Evolutionary conservation across 2,797 vertebrate species (phyloP).

Genomic region (Gymnopithys bicolor): DNA sequence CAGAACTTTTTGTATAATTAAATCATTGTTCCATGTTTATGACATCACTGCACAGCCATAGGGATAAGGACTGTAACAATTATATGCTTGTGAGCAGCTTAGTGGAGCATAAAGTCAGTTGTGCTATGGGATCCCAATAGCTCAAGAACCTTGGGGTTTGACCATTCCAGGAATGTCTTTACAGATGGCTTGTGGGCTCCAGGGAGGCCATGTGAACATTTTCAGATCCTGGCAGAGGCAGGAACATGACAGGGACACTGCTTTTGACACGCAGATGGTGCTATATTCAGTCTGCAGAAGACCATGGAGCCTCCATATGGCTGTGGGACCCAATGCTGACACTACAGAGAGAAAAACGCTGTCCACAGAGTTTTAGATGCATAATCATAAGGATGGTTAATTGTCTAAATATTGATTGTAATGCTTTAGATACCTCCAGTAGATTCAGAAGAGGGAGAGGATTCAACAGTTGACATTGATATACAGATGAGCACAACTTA

Average conservation of each 20-base stretch:
- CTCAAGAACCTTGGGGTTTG: neutral
- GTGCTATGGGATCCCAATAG: neutral
- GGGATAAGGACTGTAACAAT: neutral
- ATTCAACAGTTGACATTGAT: neutral
- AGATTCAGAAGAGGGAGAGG: neutral
- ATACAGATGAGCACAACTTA: neutral
- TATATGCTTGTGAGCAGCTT: neutral
- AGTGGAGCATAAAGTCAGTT: neutral
- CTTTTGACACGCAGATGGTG: neutral
- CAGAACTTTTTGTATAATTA: neutral
- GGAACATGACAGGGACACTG: neutral
- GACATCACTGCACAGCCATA: neutral
- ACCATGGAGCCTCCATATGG: neutral
- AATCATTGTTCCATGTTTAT: neutral
- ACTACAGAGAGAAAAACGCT: neutral
- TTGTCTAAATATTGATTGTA: neutral
- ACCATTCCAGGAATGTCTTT: neutral
- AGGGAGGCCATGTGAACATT: neutral
- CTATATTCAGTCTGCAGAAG: neutral
- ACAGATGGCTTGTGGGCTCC: slow-evolving; percentile 6
- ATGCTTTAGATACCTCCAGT: neutral
- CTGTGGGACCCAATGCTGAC: neutral
- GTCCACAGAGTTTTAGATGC: neutral
- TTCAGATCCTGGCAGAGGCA: neutral
- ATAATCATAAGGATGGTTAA: neutral